A percentile compares a stretch with the other conserved stretches of the same genome.
phyloP scores from a whole-genome alignment of 37 sponge, comb jelly and placozoan genomes.

The Tethya wilhelma region DNA sequence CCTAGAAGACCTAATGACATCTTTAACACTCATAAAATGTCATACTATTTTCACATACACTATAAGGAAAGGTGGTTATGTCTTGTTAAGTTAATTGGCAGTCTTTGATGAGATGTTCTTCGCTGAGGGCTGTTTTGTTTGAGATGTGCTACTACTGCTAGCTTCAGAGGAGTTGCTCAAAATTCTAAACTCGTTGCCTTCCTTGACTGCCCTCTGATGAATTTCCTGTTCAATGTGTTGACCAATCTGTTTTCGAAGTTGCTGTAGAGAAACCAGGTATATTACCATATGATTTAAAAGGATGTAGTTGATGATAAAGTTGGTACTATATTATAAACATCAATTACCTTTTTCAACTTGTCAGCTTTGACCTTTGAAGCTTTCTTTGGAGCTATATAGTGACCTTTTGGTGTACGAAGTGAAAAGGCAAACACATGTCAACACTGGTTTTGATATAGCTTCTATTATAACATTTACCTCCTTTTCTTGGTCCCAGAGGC shows the following conservation, averaged over 20 bases:
- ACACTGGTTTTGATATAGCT: not conserved
- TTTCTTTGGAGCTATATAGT: slow-evolving; percentile 63
- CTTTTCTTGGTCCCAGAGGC: slow-evolving; percentile 48
- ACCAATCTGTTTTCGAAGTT: slow-evolving; percentile 49
- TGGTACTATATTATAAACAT: not conserved
- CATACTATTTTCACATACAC: not conserved
- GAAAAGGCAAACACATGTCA: not conserved
- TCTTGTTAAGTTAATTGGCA: not conserved
- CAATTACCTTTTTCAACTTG: slow-evolving; percentile 41
- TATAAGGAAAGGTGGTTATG: not conserved
- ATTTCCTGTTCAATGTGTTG: slow-evolving; percentile 62
- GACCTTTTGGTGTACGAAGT: slow-evolving; percentile 11
- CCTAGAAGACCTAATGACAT: slow-evolving; percentile 60
- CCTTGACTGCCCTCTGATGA: slow-evolving; percentile 25
- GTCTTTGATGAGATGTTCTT: not conserved
- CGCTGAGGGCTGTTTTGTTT: not conserved
- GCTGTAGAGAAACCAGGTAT: slow-evolving; percentile 14
- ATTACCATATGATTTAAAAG: not conserved
- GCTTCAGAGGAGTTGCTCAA: not conserved
- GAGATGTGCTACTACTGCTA: not conserved
- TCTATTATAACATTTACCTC: slow-evolving; percentile 4
- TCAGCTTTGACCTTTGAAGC: slow-evolving; percentile 16
- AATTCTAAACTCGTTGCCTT: slow-evolving; percentile 52
- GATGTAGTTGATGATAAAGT: not conserved
- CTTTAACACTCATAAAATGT: not conserved